Evolutionary conservation across 2,888 invertebrate genomes (phyloP).

Genomic region (Erpobdella octoculata): DNA sequence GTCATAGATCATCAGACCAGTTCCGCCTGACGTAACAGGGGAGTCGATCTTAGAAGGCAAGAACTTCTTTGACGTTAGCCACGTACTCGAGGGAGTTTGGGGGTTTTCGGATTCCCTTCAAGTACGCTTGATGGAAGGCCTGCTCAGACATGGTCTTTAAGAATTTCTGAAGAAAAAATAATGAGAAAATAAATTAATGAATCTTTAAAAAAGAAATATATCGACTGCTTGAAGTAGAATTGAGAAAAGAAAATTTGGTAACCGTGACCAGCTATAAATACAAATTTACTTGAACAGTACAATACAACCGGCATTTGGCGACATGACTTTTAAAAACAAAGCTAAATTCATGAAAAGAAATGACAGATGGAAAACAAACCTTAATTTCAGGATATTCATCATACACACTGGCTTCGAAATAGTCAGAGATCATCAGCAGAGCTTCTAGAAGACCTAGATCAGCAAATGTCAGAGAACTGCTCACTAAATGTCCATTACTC

Average conservation of each 20-base stretch:
- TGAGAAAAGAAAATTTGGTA: too few species aligned
- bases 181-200: too few species aligned
- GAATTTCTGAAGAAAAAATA: conserved; percentile 18
- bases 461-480: conserved; percentile 22
- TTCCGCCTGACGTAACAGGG: too few species aligned
- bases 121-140: conserved; percentile 8
- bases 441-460: conserved; percentile 27
- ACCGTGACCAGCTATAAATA: too few species aligned
- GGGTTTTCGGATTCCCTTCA: conserved; percentile 25
- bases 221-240: too few species aligned
- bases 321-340: too few species aligned
- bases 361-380: not conserved
- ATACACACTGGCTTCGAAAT: conserved; percentile 8
- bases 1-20: too few species aligned
- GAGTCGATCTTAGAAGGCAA: too few species aligned
- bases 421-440: conserved; percentile 9
- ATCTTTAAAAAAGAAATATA: too few species aligned
- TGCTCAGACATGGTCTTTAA: not conserved
- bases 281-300: too few species aligned
- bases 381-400: conserved; percentile 22
- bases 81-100: conserved; percentile 19
- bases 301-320: too few species aligned
- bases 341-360: not conserved
- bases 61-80: conserved; percentile 7
- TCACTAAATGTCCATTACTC: conserved; percentile 23